Evolutionary conservation across 2,113 vertebrate species (phyloP).

Genomic region (Chaetura pelagica): DNA sequence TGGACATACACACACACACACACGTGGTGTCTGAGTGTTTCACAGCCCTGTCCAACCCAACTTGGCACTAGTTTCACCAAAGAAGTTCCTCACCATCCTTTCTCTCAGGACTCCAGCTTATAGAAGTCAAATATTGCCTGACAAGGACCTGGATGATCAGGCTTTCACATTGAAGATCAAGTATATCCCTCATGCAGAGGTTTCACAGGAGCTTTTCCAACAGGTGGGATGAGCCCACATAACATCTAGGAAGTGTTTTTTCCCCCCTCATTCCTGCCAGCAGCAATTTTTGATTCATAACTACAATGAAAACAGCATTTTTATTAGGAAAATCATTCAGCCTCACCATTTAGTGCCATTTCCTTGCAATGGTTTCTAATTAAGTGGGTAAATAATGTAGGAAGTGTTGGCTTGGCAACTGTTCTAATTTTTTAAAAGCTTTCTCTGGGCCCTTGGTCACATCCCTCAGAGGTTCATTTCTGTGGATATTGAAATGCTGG

Average conservation of each 20-base stretch:
- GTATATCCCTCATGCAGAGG: rapidly evolving
- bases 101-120: not conserved
- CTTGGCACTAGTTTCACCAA: not conserved
- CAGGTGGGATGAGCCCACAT: not conserved
- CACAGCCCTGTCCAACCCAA: rapidly evolving
- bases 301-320: not conserved
- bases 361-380: not conserved
- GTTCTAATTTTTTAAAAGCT: not conserved
- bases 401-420: not conserved
- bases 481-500: not conserved
- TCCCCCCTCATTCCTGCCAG: not conserved
- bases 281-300: not conserved
- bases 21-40: rapidly evolving
- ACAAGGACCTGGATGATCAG: not conserved
- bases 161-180: rapidly evolving
- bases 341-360: not conserved
- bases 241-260: not conserved
- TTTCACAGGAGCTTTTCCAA: not conserved
- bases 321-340: not conserved
- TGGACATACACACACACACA: rapidly evolving
- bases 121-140: not conserved
- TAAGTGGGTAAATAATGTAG: not conserved
- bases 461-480: not conserved
- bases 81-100: not conserved
- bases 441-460: not conserved